Evolutionary conservation across 2,888 invertebrate species (phyloP), one percentile per base, ranked within the genome.

Genomic region (Agrochola circellaris): DNA sequence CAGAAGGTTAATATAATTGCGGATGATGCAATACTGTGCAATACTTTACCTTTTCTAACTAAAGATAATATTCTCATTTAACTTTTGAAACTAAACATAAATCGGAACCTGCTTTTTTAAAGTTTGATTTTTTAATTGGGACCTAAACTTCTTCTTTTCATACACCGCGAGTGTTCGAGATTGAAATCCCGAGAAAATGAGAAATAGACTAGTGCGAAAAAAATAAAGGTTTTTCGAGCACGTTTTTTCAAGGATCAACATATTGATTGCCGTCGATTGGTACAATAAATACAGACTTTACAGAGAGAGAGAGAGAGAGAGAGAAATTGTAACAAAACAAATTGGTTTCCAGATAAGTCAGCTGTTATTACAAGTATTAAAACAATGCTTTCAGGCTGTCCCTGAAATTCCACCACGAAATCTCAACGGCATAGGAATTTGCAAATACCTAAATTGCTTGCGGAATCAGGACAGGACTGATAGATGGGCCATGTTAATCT

Each of bases 11-110:
- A 42, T 73, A 82, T 72, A 73, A 87, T 72, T 74, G 60, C 26
- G 65, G 38, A 84, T 89, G 89, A 89, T 70, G 89, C 88, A 89
- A 89, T 80, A 79, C 60, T 81, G 81, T 74, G 87, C 78, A 89
- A 89, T 85, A 87, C 62, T 79, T 75, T 83, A 76, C 73, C 54
- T 74, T 70, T 75, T 73, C 48, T 79, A 70, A 72, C 62, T 73
- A 66, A 77, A 65, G 62, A 77, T 64, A 74, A 60, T 54, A 54
- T 51, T 62, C 51, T 65, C 60, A 54, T 75, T 67, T 58, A 81
- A 56, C 45, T 71, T 79, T 38, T 65, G 20, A 71, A 42, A 26
- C 51, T 60, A 42, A 60, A 68, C 48, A 54, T 62, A 60, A 45
- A 64, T 68, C 58, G 8, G 7, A 38, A n/a, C 15, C 23, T n/a